Base-by-base conservation (phyloP, 2,797 vertebrate species). In the Artibeus jamaicensis region DNA sequence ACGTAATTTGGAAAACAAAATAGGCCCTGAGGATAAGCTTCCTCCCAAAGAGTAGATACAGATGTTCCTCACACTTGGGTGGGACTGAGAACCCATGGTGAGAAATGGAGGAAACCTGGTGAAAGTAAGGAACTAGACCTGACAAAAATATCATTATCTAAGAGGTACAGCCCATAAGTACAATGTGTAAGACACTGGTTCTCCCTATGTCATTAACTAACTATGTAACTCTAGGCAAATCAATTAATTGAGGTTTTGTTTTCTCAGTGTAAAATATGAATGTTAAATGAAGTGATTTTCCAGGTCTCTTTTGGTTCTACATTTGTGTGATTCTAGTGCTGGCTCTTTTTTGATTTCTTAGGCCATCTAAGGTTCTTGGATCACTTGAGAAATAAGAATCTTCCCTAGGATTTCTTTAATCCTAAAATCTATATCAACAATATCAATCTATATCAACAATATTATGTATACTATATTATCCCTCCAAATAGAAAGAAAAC, bases 41-140 rank as follows among this genome's bases (percentile, higher is more conserved):
- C 29, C 39, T 77, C 65, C 70, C 53, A 44, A 82, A 81, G 29
- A 32, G 44, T 1, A 84, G 26, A 76, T 57, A 82, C 24, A 48
- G 46, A 57, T 68, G 48, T 78, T 93, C 37, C 62, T 94, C 29
- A 82, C 18, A 83, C 34, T 26, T 86, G 18, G 68, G 24, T 12
- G 86, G n/a, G 26, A 32, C 8, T 37, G 24, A 71, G 22, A 91
- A 82, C 12, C 22, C 65, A 83, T 5, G 46, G 73, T 79, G 34
- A 93, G 68, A 91, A 91, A 95, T 86, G 48, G 39, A 88, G 59
- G 59, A 91, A 93, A 94, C 55, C 68, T 78, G 21, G 67, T 50
- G 37, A 87, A 85, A 95, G 91, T 55, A 83, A 79, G 76, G 34
- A 84, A 74, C 26, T 21, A 94, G 65, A 74, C 18, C 14, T 71